Conservation (phyloP, 2,113 vertebrate species). For the Pitta sordida region DNA sequence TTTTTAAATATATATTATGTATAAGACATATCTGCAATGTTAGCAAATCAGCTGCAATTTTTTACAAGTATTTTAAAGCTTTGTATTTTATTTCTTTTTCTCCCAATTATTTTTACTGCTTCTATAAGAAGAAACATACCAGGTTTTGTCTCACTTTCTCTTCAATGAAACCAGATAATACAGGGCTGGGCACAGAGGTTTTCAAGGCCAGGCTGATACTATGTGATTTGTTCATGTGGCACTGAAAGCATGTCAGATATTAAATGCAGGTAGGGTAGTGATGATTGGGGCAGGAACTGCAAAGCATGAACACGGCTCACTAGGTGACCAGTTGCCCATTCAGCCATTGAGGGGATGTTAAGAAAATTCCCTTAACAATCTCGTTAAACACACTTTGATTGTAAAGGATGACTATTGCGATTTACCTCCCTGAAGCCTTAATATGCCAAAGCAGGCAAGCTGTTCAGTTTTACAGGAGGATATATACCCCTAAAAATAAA, state of each 20-base stretch:
- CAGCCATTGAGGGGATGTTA: neutral
- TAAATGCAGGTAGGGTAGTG: neutral
- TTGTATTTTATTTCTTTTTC: neutral
- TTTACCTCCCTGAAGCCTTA: constrained; percentile 5
- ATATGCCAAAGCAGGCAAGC: neutral
- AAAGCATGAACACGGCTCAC: neutral
- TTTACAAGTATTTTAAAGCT: neutral
- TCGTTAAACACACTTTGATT: constrained; percentile 32
- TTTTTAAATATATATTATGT: neutral
- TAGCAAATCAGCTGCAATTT: neutral
- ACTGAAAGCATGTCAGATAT: neutral
- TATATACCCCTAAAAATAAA: constrained; percentile 14
- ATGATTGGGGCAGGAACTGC: neutral
- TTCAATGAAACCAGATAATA: too few species aligned
- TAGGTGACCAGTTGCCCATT: neutral
- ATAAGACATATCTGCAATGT: neutral
- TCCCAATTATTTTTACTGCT: neutral
- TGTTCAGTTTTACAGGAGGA: neutral
- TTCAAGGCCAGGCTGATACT: neutral
- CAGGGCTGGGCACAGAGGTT: neutral
- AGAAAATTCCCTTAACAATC: constrained; percentile 33
- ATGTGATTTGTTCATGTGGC: neutral
- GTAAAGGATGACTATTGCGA: constrained; percentile 7
- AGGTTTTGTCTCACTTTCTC: neutral
- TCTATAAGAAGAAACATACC: neutral